These are phyloP conservation scores for Menidia beryllina DNA, from an alignment of 2,113 vertebrate species.

Conservation along the genomic window DNA sequence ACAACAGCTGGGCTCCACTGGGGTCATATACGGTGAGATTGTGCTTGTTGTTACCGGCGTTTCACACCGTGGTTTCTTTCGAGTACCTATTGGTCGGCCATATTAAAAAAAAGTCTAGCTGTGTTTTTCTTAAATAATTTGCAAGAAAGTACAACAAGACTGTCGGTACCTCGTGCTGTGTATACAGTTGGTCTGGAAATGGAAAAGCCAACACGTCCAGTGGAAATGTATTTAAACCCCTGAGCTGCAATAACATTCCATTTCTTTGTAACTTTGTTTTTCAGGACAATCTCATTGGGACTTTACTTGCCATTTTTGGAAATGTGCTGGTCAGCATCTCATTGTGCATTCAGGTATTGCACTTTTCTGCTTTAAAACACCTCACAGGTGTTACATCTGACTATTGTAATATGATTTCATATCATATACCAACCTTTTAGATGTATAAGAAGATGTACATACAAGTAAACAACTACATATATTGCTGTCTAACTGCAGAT, in stretches of 20 bases:
- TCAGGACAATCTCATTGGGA: conserved; percentile 96
- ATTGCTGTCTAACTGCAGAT: no score
- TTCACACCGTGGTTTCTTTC: background rate
- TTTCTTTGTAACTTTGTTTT: conserved; percentile 9
- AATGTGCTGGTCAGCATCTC: conserved; percentile 94
- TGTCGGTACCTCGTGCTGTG: background rate
- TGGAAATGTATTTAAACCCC: no score
- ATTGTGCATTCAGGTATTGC: conserved; percentile 91
- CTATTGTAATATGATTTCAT: no score
- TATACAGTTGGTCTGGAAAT: background rate
- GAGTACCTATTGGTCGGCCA: background rate
- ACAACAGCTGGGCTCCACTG: background rate
- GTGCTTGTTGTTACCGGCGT: background rate
- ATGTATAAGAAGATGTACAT: no score
- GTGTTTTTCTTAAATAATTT: background rate
- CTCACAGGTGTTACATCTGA: background rate
- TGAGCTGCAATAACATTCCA: no score
- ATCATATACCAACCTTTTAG: no score
- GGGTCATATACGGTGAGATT: conserved; percentile 72
- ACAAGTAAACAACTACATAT: no score
- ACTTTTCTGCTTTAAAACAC: background rate
- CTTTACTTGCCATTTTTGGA: conserved; percentile 94
- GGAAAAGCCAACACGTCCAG: background rate
- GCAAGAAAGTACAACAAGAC: background rate
- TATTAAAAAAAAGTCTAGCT: background rate